These are phyloP conservation scores for Leucophenga montana DNA, from an alignment of 2,888 invertebrate species.

Conservation along the genomic window DNA sequence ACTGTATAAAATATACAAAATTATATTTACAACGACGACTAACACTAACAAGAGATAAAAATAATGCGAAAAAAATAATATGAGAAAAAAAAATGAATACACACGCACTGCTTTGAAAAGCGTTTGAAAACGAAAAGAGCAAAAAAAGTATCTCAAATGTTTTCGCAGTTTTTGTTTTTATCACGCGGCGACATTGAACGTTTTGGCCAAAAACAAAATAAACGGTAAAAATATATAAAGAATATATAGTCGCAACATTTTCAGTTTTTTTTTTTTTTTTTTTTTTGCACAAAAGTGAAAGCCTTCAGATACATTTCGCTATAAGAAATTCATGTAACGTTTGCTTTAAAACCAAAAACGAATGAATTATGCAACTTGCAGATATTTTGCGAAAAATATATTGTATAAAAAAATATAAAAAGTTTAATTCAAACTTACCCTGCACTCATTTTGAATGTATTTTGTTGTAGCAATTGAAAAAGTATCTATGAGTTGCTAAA, in stretches of 20 bases:
- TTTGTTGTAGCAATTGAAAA: conserved; percentile 23
- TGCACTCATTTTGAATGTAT: conserved; percentile 45
- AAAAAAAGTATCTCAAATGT: not conserved
- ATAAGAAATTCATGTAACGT: conserved; percentile 15
- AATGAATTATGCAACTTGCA: conserved; percentile 19
- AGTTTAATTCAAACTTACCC: conserved; percentile 46
- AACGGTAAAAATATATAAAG: not conserved
- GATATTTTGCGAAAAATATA: conserved; percentile 10
- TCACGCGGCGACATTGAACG: not conserved
- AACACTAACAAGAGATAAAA: conserved; percentile 7
- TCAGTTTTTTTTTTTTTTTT: not conserved
- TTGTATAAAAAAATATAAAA: not conserved
- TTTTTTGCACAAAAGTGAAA: conserved; percentile 16
- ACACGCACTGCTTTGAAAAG: not conserved
- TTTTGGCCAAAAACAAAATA: conserved; percentile 4
- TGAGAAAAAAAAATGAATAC: not conserved
- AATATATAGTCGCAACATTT: not conserved
- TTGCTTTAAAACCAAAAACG: conserved; percentile 1
- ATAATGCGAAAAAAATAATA: conserved; percentile 6
- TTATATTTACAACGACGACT: not conserved
- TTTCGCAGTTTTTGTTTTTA: not conserved
- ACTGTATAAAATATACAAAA: too few species aligned
- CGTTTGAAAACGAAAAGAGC: not conserved
- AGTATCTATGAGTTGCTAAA: not conserved
- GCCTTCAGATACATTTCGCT: not conserved